Evolutionary conservation across 2,888 invertebrate genomes (phyloP).

Genomic region (Andrena dorsata): DNA sequence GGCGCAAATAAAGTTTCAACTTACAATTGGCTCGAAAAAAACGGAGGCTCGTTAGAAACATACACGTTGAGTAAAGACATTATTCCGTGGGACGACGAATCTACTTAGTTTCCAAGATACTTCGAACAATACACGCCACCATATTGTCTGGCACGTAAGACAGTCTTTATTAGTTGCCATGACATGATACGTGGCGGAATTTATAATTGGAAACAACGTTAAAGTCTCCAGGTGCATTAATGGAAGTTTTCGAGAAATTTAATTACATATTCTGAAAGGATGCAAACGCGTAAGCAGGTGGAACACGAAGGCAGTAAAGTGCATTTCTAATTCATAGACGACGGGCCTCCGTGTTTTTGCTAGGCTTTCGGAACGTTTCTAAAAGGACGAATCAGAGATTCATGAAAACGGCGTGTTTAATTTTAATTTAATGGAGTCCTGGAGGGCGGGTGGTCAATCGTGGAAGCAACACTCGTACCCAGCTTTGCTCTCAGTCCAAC

Average conservation of each 20-base stretch:
- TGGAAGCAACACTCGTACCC: constrained; percentile 70
- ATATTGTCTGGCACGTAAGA: too few relatives aligned
- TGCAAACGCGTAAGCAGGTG: background rate
- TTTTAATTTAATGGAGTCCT: constrained; percentile 20
- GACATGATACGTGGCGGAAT: background rate
- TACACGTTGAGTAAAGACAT: background rate
- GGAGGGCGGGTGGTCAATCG: constrained; percentile 33
- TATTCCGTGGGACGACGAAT: too few relatives aligned
- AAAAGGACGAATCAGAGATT: constrained; percentile 14
- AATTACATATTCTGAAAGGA: background rate
- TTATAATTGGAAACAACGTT: background rate
- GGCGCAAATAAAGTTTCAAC: background rate
- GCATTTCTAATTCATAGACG: background rate
- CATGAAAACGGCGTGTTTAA: constrained; percentile 9
- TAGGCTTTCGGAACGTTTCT: background rate
- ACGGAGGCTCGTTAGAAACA: background rate
- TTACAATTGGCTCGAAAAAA: background rate
- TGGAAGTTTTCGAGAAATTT: background rate
- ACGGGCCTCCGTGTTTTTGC: background rate
- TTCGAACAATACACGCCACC: background rate
- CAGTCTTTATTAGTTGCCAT: background rate
- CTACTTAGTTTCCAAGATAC: background rate
- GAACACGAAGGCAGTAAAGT: background rate
- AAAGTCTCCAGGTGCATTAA: background rate
- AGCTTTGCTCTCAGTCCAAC: constrained; percentile 79